These are phyloP conservation scores for Amphiura filiformis DNA, from an alignment of 35 echinoderm and acorn worm species.

Conservation along the genomic window DNA sequence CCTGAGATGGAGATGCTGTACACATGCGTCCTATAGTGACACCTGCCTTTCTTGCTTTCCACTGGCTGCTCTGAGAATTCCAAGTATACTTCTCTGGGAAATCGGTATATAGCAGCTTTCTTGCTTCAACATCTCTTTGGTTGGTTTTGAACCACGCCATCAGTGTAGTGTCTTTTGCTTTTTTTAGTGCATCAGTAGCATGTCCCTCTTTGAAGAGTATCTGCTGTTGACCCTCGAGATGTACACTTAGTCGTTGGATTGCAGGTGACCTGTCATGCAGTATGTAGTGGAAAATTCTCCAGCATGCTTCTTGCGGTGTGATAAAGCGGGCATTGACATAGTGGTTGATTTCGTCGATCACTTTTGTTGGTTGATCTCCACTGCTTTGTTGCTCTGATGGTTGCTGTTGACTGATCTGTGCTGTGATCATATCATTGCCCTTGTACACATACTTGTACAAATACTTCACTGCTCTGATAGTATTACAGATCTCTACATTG, in stretches of 20 bases:
- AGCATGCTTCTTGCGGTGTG: no score
- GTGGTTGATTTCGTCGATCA: conserved; percentile 24
- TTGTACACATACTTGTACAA: conserved; percentile 55
- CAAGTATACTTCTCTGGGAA: conserved; percentile 12
- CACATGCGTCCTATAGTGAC: no score
- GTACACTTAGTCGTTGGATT: neutral
- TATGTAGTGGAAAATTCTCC: neutral
- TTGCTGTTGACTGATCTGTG: no score
- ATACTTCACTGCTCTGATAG: conserved; percentile 34
- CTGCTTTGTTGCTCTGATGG: neutral
- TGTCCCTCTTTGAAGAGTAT: neutral
- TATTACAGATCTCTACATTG: conserved; percentile 16
- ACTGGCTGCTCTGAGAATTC: neutral
- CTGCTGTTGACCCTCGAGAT: no score
- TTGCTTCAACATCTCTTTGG: neutral
- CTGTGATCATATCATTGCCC: conserved; percentile 28
- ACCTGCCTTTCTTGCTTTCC: conserved; percentile 24
- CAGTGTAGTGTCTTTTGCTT: no score
- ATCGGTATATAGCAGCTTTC: neutral
- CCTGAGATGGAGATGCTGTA: no score
- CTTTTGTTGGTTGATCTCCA: neutral
- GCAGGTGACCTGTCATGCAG: neutral
- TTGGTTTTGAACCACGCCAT: no score
- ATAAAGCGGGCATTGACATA: no score
- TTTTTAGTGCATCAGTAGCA: neutral